phyloP scores from a whole-genome alignment of 2,888 invertebrate genomes.

The Leptarthrus brevirostris region DNA sequence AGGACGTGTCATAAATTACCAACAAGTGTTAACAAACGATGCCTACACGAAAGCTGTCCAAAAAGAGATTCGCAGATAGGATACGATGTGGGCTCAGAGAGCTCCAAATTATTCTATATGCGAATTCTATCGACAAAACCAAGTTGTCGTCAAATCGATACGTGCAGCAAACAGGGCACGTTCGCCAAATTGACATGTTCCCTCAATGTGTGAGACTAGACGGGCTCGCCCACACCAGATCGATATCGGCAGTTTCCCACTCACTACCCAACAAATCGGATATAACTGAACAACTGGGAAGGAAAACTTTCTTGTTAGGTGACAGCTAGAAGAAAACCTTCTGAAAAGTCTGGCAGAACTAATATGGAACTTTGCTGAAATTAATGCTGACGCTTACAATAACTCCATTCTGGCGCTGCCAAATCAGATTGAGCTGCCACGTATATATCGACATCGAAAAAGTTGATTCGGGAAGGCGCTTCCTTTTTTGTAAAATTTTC shows the following conservation, averaged over 20 bases:
- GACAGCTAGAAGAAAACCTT: slow-evolving; percentile 19
- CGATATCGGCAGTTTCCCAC: not conserved
- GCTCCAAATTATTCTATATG: slow-evolving; percentile 27
- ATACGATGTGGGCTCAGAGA: not conserved
- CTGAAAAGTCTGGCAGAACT: slow-evolving; percentile 25
- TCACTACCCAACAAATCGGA: slow-evolving; percentile 6
- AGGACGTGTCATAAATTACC: slow-evolving; percentile 39
- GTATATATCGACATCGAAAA: slow-evolving; percentile 24
- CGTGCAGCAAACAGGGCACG: not conserved
- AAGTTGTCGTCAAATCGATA: slow-evolving; percentile 37
- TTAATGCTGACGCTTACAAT: slow-evolving; percentile 46
- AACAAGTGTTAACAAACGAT: slow-evolving; percentile 47
- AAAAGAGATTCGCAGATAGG: not conserved
- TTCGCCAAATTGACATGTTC: not conserved
- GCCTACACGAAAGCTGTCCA: not conserved
- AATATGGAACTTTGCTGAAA: slow-evolving; percentile 35
- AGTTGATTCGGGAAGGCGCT: slow-evolving; percentile 14
- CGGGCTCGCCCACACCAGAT: not conserved
- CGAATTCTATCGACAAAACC: slow-evolving; percentile 25
- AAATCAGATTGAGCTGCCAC: slow-evolving; percentile 44
- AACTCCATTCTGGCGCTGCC: slow-evolving; percentile 32
- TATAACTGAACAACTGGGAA: not conserved
- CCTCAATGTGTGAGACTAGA: not conserved
- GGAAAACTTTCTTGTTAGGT: slow-evolving; percentile 22
- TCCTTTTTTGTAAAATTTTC: not conserved